phyloP scores from a whole-genome alignment of 2,113 vertebrate species.

The Ammospiza nelsoni region DNA sequence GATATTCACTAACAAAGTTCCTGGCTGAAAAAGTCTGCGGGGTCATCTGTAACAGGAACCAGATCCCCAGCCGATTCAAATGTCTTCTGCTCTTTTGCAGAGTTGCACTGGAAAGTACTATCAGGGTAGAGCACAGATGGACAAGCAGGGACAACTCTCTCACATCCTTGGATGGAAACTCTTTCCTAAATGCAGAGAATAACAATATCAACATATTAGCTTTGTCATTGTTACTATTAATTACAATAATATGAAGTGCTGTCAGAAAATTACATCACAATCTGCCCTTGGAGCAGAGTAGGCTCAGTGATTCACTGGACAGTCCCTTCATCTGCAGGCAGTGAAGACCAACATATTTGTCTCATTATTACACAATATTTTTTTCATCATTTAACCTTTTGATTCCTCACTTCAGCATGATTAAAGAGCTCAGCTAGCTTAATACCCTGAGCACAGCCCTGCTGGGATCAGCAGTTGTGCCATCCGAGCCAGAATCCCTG shows the following conservation, averaged over 20 bases:
- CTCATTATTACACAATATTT: neutral
- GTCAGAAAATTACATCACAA: neutral
- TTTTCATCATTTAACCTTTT: neutral
- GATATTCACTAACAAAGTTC: neutral
- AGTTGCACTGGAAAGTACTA: neutral
- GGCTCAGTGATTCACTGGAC: neutral
- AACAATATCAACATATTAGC: neutral
- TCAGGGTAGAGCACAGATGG: neutral
- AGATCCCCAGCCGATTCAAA: neutral
- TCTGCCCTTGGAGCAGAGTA: neutral
- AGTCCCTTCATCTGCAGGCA: conserved; percentile 10
- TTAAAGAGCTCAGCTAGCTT: neutral
- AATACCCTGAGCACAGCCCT: neutral
- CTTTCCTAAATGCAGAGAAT: neutral
- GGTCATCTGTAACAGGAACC: neutral
- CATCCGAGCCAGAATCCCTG: neutral
- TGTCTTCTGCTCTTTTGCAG: neutral
- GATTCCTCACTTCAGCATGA: neutral
- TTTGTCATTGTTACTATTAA: neutral
- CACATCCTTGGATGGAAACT: neutral
- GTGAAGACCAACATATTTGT: neutral
- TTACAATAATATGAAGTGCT: neutral
- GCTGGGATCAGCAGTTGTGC: neutral
- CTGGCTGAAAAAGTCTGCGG: neutral
- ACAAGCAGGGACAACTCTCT: neutral